Evolutionary conservation across 2,797 vertebrate genomes (phyloP).

Genomic region (Acipenser oxyrinchus): DNA sequence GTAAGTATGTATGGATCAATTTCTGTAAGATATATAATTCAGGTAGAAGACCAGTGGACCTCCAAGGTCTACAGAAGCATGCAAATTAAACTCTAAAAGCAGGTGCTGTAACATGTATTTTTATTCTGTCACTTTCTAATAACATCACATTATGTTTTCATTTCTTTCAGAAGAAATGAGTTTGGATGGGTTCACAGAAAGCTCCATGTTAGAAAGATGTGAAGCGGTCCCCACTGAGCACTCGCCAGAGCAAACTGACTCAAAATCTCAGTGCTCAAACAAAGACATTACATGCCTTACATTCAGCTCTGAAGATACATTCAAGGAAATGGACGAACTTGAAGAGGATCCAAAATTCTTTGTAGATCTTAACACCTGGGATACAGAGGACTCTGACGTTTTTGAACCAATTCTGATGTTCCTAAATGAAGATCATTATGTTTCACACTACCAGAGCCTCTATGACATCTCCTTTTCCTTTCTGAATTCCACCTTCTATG

Average conservation of each 20-base stretch:
- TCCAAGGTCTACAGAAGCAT: too few species aligned
- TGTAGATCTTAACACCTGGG: constrained; percentile 71
- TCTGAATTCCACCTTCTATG: constrained; percentile 72
- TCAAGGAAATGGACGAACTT: constrained; percentile 59
- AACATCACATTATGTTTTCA: too few species aligned
- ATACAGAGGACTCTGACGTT: constrained; percentile 66
- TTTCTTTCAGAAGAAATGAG: constrained; percentile 44
- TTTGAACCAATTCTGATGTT: constrained; percentile 75
- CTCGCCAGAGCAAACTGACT: too few species aligned
- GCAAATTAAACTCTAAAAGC: too few species aligned
- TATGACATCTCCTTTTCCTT: constrained; percentile 85
- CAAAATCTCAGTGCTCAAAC: too few species aligned
- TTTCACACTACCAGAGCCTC: constrained; percentile 70
- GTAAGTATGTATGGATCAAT: too few species aligned
- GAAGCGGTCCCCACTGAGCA: constrained; percentile 21
- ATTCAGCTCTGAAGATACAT: constrained; percentile 57
- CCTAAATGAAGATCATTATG: constrained; percentile 71
- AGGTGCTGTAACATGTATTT: not conserved
- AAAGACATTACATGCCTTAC: constrained; percentile 11
- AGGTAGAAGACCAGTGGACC: too few species aligned
- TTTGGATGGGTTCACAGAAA: constrained; percentile 43
- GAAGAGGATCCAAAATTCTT: constrained; percentile 79
- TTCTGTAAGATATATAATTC: too few species aligned
- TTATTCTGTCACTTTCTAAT: too few species aligned
- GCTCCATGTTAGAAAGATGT: constrained; percentile 51